Conservation (phyloP, 2,113 vertebrate species). For the Pluvialis apricaria region DNA sequence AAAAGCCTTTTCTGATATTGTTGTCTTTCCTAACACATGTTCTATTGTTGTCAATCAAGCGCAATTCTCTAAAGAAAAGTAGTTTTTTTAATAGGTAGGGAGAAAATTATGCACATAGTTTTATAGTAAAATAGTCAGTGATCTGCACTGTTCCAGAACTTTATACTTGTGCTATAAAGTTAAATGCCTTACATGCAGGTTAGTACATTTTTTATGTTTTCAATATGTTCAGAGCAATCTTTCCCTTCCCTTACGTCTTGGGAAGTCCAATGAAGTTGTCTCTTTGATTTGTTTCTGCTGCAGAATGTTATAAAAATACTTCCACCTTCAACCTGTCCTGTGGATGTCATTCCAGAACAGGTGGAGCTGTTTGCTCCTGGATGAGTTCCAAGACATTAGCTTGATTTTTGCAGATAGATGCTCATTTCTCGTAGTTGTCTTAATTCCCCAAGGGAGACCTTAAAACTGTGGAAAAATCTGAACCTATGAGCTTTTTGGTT, state of each 20-base stretch:
- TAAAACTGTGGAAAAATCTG: not conserved
- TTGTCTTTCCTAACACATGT: not conserved
- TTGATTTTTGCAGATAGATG: not conserved
- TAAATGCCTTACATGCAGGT: not conserved
- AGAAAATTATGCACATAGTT: not conserved
- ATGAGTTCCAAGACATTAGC: not conserved
- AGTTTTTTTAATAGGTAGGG: not conserved
- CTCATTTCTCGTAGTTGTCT: not conserved
- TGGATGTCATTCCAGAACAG: not conserved
- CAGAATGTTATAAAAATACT: not conserved
- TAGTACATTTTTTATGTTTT: not conserved
- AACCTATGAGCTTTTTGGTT: not conserved
- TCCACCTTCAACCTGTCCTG: not conserved
- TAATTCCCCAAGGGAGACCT: not conserved
- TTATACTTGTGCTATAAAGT: not conserved
- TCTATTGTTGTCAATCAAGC: not conserved
- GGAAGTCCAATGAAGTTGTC: not conserved
- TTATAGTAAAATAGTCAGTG: not conserved
- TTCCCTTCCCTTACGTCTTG: not conserved
- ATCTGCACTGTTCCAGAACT: not conserved
- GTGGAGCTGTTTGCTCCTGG: not conserved
- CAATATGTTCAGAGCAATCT: not conserved
- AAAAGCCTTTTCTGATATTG: not conserved
- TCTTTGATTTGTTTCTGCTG: not conserved
- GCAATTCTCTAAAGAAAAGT: not conserved